Evolutionary conservation across 1,140 invertebrate species (phyloP).

Genomic region (Sarcophaga bullata): DNA sequence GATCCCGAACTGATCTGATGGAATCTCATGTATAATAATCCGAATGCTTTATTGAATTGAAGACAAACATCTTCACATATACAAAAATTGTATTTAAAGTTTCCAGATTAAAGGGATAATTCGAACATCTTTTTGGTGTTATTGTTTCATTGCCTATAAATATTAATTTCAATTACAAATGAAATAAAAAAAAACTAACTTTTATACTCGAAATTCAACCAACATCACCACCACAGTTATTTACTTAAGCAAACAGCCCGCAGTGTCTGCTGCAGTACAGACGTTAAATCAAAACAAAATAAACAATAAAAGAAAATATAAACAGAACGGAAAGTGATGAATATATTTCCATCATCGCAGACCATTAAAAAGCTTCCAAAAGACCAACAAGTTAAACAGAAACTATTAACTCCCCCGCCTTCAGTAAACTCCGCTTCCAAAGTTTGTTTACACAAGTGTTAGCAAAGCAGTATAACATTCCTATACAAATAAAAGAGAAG

Average conservation of each 20-base stretch:
- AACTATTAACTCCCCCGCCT: not conserved
- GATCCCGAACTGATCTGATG: too few species aligned
- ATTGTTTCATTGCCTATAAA: not conserved
- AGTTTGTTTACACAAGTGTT: constrained; percentile 62
- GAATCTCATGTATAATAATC: too few species aligned
- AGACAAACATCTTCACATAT: too few species aligned
- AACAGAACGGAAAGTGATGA: not conserved
- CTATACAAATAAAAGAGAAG: not conserved
- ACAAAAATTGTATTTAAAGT: not conserved
- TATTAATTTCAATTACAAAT: constrained; percentile 43
- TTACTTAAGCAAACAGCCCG: constrained; percentile 45
- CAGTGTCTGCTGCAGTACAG: not conserved
- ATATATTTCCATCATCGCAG: not conserved
- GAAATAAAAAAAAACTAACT: constrained; percentile 63
- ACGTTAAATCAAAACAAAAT: constrained; percentile 39
- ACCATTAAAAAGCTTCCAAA: not conserved
- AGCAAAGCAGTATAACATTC: constrained; percentile 42
- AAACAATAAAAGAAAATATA: constrained; percentile 42
- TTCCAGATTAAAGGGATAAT: not conserved
- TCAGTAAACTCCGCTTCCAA: constrained; percentile 45
- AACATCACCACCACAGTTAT: constrained; percentile 39
- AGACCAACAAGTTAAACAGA: constrained; percentile 28
- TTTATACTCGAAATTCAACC: not conserved
- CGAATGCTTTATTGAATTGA: too few species aligned
- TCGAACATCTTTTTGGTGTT: not conserved